Conservation (phyloP, 2,113 vertebrate genomes). For the Microtus montanus region DNA sequence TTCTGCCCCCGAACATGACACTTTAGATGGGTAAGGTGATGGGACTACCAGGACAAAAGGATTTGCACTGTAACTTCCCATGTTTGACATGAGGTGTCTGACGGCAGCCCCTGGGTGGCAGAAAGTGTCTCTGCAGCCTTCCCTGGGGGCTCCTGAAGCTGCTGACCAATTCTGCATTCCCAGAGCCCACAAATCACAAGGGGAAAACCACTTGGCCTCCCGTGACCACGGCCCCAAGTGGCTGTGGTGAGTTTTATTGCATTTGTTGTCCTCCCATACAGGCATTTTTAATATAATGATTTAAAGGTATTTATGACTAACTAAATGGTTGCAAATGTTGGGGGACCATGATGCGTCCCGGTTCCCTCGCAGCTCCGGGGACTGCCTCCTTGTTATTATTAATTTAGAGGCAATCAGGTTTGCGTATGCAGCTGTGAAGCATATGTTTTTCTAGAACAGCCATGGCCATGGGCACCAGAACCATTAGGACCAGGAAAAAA, state of each 20-base stretch:
- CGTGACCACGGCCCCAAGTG: neutral
- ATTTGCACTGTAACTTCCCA: neutral
- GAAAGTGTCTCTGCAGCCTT: neutral
- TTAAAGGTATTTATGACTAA: conserved; percentile 61
- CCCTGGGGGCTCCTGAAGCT: neutral
- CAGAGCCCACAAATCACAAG: neutral
- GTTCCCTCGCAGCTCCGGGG: conserved; percentile 48
- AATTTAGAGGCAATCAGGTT: conserved; percentile 76
- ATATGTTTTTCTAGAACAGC: conserved; percentile 65
- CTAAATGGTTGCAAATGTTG: conserved; percentile 44
- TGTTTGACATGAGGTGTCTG: neutral
- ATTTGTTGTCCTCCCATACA: neutral
- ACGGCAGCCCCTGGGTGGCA: neutral
- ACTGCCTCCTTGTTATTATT: conserved; percentile 23
- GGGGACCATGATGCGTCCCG: neutral
- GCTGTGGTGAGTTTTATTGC: fast-evolving
- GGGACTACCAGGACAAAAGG: too few relatives aligned
- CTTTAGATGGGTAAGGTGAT: neutral
- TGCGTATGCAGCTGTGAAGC: conserved; percentile 55
- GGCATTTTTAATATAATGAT: conserved; percentile 32
- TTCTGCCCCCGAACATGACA: neutral
- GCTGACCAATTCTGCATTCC: neutral
- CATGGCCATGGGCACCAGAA: conserved; percentile 62
- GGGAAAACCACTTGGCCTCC: conserved; percentile 28
- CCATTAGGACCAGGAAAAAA: conserved; percentile 62